phyloP scores from a whole-genome alignment of 2,888 invertebrate genomes.

The Apamea monoglypha region DNA sequence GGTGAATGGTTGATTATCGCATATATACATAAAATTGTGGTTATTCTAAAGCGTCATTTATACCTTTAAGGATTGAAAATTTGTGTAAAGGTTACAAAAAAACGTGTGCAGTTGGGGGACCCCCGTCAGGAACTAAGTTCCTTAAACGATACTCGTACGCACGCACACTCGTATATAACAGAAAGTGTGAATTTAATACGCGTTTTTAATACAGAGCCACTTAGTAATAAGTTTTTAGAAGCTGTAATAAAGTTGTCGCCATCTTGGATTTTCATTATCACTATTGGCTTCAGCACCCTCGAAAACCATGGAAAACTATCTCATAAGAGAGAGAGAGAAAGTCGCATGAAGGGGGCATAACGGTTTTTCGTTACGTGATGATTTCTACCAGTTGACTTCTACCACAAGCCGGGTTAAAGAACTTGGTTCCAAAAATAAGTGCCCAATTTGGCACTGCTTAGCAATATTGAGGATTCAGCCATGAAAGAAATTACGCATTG shows the following conservation, averaged over 20 bases:
- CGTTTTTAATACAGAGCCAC: not conserved
- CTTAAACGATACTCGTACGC: no score
- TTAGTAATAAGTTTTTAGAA: not conserved
- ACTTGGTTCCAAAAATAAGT: conserved; percentile 14
- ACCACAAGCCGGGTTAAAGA: not conserved
- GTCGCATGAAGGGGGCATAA: not conserved
- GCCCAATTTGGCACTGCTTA: conserved; percentile 38
- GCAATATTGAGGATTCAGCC: conserved; percentile 31
- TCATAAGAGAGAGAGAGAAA: not conserved
- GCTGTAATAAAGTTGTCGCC: not conserved
- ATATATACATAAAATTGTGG: no score
- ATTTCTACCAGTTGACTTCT: not conserved
- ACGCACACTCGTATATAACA: no score
- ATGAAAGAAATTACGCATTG: conserved; percentile 57
- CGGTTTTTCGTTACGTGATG: not conserved
- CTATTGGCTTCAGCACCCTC: not conserved
- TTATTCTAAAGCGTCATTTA: not conserved
- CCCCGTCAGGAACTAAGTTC: no score
- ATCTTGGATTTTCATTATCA: not conserved
- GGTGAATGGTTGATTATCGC: not conserved
- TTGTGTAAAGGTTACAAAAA: not conserved
- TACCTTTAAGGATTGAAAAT: not conserved
- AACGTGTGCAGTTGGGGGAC: no score
- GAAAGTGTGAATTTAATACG: not conserved
- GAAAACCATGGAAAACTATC: not conserved